Conservation (phyloP, 1,140 invertebrate genomes). For the Temnothorax nylanderi region DNA sequence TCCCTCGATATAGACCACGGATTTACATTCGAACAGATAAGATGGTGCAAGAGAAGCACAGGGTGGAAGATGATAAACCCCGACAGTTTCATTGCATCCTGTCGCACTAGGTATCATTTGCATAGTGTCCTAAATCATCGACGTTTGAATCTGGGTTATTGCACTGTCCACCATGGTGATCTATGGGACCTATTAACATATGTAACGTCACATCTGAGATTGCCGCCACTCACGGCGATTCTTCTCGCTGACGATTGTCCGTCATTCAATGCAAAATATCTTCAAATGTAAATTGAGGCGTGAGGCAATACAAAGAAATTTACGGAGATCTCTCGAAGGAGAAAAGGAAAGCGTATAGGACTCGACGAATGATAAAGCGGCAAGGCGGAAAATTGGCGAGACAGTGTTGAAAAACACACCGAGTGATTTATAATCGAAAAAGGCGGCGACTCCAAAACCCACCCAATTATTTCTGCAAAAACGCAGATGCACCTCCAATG, state of each 20-base stretch:
- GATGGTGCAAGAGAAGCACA: constrained; percentile 20
- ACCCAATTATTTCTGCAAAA: constrained; percentile 69
- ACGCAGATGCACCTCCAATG: constrained; percentile 64
- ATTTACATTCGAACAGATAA: constrained; percentile 55
- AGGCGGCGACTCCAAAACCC: constrained; percentile 42
- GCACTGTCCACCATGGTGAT: constrained; percentile 47
- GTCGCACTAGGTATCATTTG: constrained; percentile 55
- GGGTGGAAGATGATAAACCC: constrained; percentile 47
- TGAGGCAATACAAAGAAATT: background rate
- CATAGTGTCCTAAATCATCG: constrained; percentile 57
- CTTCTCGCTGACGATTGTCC: background rate
- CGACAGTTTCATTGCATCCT: constrained; percentile 61
- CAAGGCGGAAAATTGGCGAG: constrained; percentile 38
- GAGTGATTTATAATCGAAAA: constrained; percentile 60
- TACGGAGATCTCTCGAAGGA: background rate
- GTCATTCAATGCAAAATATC: constrained; percentile 27
- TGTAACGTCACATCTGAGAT: constrained; percentile 50
- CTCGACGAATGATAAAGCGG: constrained; percentile 15
- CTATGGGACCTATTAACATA: constrained; percentile 49
- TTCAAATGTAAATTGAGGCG: constrained; percentile 27
- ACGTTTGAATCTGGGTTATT: constrained; percentile 57
- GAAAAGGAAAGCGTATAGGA: background rate
- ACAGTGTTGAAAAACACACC: constrained; percentile 8
- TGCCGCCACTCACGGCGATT: background rate
- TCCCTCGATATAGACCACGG: background rate